Evolutionary conservation across 2,113 vertebrate species (phyloP).

Genomic region (Chaetops frenatus): DNA sequence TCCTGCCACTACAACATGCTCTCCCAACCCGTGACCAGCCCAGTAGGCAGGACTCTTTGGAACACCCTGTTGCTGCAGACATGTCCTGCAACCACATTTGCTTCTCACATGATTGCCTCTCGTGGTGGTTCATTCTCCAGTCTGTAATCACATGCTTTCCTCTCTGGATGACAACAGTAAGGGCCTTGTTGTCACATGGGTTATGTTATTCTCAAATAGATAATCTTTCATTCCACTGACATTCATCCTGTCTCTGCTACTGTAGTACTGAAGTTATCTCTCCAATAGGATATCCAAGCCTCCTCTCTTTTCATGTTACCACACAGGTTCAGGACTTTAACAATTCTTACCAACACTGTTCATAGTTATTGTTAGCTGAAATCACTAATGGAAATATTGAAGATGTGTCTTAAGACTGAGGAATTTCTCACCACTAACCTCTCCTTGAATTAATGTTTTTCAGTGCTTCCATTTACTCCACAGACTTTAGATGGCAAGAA

Average conservation of each 20-base stretch:
- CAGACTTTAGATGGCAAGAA: not conserved
- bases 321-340: not conserved
- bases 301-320: not conserved
- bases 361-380: not conserved
- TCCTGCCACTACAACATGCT: not conserved
- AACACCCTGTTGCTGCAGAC: not conserved
- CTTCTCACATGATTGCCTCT: not conserved
- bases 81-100: not conserved
- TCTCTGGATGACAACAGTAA: not conserved
- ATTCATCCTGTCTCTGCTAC: not conserved
- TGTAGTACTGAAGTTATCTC: not conserved
- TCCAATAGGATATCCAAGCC: not conserved
- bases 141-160: not conserved
- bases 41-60: not conserved
- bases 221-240: not conserved
- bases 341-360: not conserved
- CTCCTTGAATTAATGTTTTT: not conserved
- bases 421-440: not conserved
- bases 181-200: not conserved
- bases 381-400: not conserved
- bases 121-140: not conserved
- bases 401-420: not conserved
- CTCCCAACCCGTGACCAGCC: rapidly evolving
- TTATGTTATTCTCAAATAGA: not conserved
- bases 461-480: not conserved